Evolutionary conservation across 2,888 invertebrate genomes (phyloP), one percentile per base, ranked within the genome.

Genomic region (Meteorus colon): DNA sequence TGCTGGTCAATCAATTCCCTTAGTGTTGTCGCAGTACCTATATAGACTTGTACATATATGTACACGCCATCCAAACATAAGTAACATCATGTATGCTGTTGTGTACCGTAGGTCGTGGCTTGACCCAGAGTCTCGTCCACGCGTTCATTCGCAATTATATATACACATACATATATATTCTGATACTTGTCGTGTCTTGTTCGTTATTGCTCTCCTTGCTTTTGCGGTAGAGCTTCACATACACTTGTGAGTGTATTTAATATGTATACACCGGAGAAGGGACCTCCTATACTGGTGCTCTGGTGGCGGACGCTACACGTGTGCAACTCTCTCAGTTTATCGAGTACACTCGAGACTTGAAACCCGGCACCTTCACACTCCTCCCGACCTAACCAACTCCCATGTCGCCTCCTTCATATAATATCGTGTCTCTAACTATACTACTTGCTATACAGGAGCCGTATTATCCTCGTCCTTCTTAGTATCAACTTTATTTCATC

Each of bases 81-180:
- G 55, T 19, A 65, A 65, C 65, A 65, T 65, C 37, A 10, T 41
- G 67, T 67, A 82, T 79, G 79, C 78, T 77, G 76, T 76, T 77
- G 71, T 67, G 78, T 80, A 81, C 73, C 86, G 83, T 85, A 86
- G 87, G 86, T 87, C 86, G 82, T 76, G 85, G 81, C 80, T 87
- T 84, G 87, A 87, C 87, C 86, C 82, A 87, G 82, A 86, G 83
- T 86, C 86, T 48, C 65, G 41, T 6, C 59, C 8, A n/a, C 37
- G 31, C 31, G 72, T 65, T 69, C 65, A 69, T 34, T 60, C 70
- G 65, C 72, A 27, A 66, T 34, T 41, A 75, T 55, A 55, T 19
- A 19, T 55, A 19, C 8, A 55, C n/a, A 55, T 19, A 55, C 19
- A 19, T 55, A 19, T 55, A 19, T 55, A 48, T 48, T n/a, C 16